Evolutionary conservation across 2,888 invertebrate genomes (phyloP), one percentile per base, ranked within the genome.

Genomic region (Harpagoxenus sublaevis): DNA sequence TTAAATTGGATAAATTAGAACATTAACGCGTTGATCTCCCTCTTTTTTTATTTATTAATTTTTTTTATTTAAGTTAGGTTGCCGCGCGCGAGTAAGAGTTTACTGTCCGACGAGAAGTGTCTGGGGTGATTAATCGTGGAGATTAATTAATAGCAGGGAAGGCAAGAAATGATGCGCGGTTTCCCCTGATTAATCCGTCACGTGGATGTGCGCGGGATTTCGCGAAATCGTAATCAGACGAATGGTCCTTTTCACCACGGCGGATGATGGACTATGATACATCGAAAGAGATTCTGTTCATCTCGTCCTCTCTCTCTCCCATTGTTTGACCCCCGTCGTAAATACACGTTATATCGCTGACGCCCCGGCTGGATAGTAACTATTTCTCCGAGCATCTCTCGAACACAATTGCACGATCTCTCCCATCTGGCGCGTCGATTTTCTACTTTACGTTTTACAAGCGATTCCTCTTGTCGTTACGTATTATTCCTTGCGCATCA

Each of bases 171-270:
- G 73, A 48, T 84, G 89, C 89, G 68, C 77, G 90, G 84, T 90
- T 90, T 87, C 84, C 78, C 75, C 74, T 90, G 90, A 90, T 90
- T 88, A 90, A 89, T 87, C 77, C 89, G 85, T 89, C 79, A 70
- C 75, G 81, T 65, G 84, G 83, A 73, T 78, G 66, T 65, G 66
- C 60, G 79, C 60, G 35, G 77, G 88, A 88, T 88, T 86, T 86
- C 86, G 84, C 65, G 84, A 90, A 88, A 89, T 90, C 87, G 84
- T 88, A 90, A 90, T 90, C 90, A 87, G 88, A 89, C 87, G 85
- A 86, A 87, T 89, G 87, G 88, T 84, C 86, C 88, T 89, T 89
- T 90, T 88, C 90, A 87, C 81, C 62, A 9, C 66, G 77, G 53
- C 77, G 83, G 83, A 88, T 77, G 86, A 87, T 83, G 77, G 68